Percentiles rank a stretch among this genome's conserved stretches.
phyloP scores from a whole-genome alignment of 1,140 invertebrate species.

The Heliconius nattereri region DNA sequence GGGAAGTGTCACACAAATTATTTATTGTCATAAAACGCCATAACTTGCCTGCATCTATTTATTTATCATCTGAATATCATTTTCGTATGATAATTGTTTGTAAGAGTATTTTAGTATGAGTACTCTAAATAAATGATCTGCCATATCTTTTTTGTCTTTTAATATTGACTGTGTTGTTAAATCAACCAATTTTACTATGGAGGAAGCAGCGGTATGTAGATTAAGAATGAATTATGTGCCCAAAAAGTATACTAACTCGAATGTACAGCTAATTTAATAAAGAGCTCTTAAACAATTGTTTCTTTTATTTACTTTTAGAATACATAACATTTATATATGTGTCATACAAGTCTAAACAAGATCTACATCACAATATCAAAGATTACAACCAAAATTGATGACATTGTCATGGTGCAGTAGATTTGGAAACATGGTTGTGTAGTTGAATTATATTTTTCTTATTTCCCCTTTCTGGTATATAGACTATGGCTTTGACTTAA shows the following conservation, averaged over 20 bases:
- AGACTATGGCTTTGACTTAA: too few relatives aligned
- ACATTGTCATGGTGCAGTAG: too few relatives aligned
- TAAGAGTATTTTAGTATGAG: constrained; percentile 75
- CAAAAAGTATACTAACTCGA: constrained; percentile 82
- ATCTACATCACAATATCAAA: too few relatives aligned
- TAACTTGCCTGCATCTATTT: constrained; percentile 80
- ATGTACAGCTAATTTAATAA: constrained; percentile 82
- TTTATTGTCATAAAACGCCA: constrained; percentile 75
- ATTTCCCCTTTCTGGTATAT: neutral
- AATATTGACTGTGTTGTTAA: constrained; percentile 78
- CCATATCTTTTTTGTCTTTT: constrained; percentile 79
- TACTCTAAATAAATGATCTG: constrained; percentile 80
- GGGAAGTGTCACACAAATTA: constrained; percentile 75
- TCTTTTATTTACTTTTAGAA: constrained; percentile 53
- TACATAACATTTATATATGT: neutral
- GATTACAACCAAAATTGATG: too few relatives aligned
- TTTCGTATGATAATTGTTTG: constrained; percentile 76
- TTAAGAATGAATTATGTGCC: constrained; percentile 81
- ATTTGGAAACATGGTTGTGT: too few relatives aligned
- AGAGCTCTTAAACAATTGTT: constrained; percentile 74
- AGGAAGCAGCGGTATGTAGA: constrained; percentile 69
- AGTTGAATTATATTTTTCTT: neutral
- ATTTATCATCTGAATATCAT: constrained; percentile 65
- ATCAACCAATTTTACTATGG: constrained; percentile 70
- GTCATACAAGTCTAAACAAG: too few relatives aligned